A percentile compares a stretch with the other conserved stretches of the same genome.
phyloP scores from a whole-genome alignment of 1,140 invertebrate species.

The Panagrolaimus sp. region DNA sequence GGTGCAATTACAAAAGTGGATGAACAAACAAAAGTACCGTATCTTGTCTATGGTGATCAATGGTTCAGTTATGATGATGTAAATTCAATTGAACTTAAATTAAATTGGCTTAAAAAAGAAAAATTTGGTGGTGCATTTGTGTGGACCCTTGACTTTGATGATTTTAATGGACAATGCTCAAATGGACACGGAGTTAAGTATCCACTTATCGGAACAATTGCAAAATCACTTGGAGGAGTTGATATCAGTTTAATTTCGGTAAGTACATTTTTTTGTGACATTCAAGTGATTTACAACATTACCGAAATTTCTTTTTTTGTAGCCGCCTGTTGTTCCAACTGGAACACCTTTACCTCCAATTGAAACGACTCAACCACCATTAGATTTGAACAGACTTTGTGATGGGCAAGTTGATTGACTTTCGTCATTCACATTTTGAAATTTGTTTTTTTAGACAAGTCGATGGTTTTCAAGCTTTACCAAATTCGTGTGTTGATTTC shows the following conservation, averaged over 20 bases:
- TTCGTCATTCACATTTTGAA: too few relatives aligned
- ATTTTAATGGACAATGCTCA: slow-evolving; percentile 73
- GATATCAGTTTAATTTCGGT: slow-evolving; percentile 16
- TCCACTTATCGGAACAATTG: slow-evolving; percentile 82
- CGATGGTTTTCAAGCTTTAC: slow-evolving; percentile 35
- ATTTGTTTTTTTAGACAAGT: too few relatives aligned
- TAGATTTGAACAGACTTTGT: slow-evolving; percentile 28
- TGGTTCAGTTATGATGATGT: slow-evolving; percentile 89
- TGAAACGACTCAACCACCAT: neutral
- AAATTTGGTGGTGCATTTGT: slow-evolving; percentile 89
- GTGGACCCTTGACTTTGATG: slow-evolving; percentile 93
- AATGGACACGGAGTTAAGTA: slow-evolving; percentile 70
- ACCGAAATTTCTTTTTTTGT: slow-evolving; percentile 10
- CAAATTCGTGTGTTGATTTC: slow-evolving; percentile 26
- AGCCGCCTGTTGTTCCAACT: neutral
- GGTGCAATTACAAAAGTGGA: slow-evolving; percentile 81
- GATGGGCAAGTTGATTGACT: too few relatives aligned
- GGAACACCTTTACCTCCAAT: slow-evolving; percentile 14
- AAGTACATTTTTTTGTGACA: neutral
- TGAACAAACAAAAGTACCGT: slow-evolving; percentile 76
- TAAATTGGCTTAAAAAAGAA: slow-evolving; percentile 81
- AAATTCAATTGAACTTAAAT: slow-evolving; percentile 64
- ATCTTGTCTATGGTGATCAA: slow-evolving; percentile 78
- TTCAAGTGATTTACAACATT: neutral
- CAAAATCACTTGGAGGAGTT: slow-evolving; percentile 36